Percentiles rank a stretch among this genome's conserved stretches.
Evolutionary conservation across 2,113 vertebrate species (phyloP).

Genomic region (Corapipo altera): DNA sequence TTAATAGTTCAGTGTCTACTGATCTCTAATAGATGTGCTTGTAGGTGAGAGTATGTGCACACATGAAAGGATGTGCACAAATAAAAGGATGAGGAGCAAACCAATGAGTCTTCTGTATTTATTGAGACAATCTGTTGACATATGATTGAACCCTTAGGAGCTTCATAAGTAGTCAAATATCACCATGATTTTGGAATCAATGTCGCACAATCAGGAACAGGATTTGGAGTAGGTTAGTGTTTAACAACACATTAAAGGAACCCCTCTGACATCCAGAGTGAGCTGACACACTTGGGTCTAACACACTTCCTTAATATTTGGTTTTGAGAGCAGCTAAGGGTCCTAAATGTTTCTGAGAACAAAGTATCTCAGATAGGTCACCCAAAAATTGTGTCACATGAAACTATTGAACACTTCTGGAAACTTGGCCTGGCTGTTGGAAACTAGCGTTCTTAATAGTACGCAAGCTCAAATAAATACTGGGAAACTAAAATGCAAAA

Average conservation of each 20-base stretch:
- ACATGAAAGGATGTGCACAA: not conserved
- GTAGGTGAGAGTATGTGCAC: not conserved
- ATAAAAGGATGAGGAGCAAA: not conserved
- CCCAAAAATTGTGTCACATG: constrained; percentile 37
- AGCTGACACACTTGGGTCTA: not conserved
- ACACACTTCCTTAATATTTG: not conserved
- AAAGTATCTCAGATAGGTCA: constrained; percentile 27
- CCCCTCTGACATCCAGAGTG: not conserved
- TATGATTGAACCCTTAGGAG: not conserved
- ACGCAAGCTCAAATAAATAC: constrained; percentile 26
- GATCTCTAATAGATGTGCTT: not conserved
- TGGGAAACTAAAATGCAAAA: constrained; percentile 24
- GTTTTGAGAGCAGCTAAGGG: not conserved
- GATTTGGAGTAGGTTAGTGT: not conserved
- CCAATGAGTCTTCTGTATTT: not conserved
- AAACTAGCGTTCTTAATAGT: constrained; percentile 17
- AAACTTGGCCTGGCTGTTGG: constrained; percentile 58
- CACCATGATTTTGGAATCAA: not conserved
- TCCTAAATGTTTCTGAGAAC: constrained; percentile 3
- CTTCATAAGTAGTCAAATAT: not conserved
- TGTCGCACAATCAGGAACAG: not conserved
- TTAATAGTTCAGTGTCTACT: not conserved
- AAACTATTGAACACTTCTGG: constrained; percentile 42
- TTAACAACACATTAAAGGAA: not conserved
- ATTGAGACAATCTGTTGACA: not conserved